Conservation (phyloP, 2,113 vertebrate species). For the Puma concolor region DNA sequence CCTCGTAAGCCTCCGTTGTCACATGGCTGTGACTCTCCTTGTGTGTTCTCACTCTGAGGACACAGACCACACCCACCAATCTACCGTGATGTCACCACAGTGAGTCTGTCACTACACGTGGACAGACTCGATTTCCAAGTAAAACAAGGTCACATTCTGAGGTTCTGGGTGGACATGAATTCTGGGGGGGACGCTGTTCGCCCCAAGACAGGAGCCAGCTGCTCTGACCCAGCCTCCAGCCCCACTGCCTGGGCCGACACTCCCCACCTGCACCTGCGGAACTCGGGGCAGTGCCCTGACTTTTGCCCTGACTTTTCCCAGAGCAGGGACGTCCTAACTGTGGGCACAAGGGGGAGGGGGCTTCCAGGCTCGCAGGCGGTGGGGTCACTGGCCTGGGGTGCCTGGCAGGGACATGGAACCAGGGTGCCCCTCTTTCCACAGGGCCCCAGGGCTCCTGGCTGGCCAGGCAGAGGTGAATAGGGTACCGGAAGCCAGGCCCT, state of each 20-base stretch:
- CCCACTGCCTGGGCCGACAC: fast-evolving
- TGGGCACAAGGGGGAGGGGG: fast-evolving
- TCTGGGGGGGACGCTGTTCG: background rate
- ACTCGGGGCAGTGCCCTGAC: fast-evolving
- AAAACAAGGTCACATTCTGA: background rate
- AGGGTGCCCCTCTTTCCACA: background rate
- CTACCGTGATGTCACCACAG: background rate
- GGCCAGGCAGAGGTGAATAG: background rate
- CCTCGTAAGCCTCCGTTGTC: fast-evolving
- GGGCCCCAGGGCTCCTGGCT: background rate
- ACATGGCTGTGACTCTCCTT: background rate
- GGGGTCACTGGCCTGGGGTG: background rate
- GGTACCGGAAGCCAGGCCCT: background rate
- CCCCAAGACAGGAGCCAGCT: background rate
- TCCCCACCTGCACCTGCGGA: fast-evolving
- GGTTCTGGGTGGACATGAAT: background rate
- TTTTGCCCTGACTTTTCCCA: background rate
- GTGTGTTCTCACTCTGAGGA: fast-evolving
- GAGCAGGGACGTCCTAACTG: fast-evolving
- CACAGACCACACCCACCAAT: too few species aligned
- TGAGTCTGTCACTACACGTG: too few species aligned
- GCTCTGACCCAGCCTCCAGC: too few species aligned
- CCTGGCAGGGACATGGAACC: background rate
- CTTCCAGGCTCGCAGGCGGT: fast-evolving
- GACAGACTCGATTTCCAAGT: background rate